phyloP scores from a whole-genome alignment of 1,140 invertebrate genomes.

The Drosophila saltans region DNA sequence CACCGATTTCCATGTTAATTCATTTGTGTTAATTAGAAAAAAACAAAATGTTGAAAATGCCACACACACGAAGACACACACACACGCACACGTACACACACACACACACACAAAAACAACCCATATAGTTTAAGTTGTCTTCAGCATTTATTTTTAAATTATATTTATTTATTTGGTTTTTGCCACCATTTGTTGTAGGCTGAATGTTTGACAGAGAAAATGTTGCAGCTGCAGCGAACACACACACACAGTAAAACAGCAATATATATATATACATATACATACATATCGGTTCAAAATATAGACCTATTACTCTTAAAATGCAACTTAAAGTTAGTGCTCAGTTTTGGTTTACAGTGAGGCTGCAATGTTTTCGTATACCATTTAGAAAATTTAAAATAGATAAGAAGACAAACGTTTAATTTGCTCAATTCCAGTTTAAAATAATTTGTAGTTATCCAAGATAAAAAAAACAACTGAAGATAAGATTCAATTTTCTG shows the following conservation, averaged over 20 bases:
- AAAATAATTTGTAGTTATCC: too few species aligned
- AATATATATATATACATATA: too few species aligned
- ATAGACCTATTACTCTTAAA: too few species aligned
- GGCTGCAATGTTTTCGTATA: background rate
- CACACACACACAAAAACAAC: background rate
- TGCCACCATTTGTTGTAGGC: constrained; percentile 60
- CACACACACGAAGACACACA: background rate
- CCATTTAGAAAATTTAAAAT: too few species aligned
- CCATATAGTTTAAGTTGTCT: constrained; percentile 10
- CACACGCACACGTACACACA: background rate
- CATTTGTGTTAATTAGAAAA: constrained; percentile 61
- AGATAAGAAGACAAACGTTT: too few species aligned
- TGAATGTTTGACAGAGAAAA: constrained; percentile 65
- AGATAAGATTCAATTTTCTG: too few species aligned
- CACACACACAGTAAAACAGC: constrained; percentile 14
- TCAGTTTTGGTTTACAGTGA: background rate
- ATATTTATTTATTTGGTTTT: constrained; percentile 67
- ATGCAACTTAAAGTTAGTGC: background rate
- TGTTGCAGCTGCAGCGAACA: constrained; percentile 71
- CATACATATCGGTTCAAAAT: too few species aligned
- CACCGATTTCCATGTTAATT: constrained; percentile 66
- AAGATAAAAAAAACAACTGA: too few species aligned
- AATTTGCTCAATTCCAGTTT: too few species aligned
- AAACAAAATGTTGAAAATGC: constrained; percentile 31
- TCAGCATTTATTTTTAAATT: constrained; percentile 24